Conservation (phyloP, 2,888 invertebrate genomes). For the Litoditis marina region DNA sequence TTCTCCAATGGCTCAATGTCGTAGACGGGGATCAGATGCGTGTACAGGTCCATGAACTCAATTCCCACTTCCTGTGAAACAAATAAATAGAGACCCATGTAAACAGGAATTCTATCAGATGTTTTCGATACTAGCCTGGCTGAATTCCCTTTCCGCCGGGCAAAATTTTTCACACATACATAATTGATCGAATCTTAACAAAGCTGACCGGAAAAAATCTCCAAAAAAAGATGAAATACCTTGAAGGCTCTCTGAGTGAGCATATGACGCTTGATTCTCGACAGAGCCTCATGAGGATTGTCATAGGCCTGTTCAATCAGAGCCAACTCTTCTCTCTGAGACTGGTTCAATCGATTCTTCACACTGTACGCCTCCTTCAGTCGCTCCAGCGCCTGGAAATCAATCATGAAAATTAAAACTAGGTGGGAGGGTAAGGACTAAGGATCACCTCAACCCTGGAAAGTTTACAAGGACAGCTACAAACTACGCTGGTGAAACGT, state of each 20-base stretch:
- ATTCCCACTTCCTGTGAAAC: slow-evolving; percentile 76
- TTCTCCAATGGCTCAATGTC: slow-evolving; percentile 98
- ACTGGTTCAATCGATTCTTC: slow-evolving; percentile 80
- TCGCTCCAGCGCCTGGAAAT: slow-evolving; percentile 76
- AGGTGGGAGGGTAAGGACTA: no score
- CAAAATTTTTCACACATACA: no score
- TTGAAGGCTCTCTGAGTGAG: slow-evolving; percentile 76
- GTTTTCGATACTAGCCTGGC: no score
- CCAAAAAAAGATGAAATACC: slow-evolving; percentile 63
- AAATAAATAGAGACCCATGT: neutral
- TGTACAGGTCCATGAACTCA: slow-evolving; percentile 99
- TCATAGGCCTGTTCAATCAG: slow-evolving; percentile 99
- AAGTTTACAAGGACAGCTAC: no score
- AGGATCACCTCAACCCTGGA: no score
- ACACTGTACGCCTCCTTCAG: slow-evolving; percentile 61
- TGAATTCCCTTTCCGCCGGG: no score
- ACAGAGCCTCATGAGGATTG: slow-evolving; percentile 97
- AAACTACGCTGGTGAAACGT: no score
- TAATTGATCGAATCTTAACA: no score
- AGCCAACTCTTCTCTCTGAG: slow-evolving; percentile 95
- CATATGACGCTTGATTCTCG: slow-evolving; percentile 96
- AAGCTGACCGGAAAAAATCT: no score
- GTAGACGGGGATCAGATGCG: slow-evolving; percentile 95
- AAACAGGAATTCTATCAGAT: neutral
- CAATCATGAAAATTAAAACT: neutral